phyloP scores from a whole-genome alignment of 2,113 vertebrate genomes.

The Microcebus lehilahytsara region DNA sequence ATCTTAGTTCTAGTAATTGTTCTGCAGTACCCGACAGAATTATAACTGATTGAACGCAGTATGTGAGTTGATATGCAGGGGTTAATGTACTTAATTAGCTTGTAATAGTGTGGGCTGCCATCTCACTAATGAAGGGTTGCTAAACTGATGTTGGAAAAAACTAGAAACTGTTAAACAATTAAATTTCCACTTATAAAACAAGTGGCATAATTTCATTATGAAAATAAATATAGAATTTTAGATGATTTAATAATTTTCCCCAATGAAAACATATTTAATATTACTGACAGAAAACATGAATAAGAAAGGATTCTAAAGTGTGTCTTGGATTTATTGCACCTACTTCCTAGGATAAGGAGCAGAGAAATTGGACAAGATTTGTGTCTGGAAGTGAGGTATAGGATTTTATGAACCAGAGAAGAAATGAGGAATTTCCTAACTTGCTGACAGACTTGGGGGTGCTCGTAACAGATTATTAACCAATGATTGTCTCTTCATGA shows the following conservation, averaged over 20 bases:
- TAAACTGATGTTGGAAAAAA: background rate
- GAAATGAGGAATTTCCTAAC: background rate
- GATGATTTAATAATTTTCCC: background rate
- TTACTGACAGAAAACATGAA: background rate
- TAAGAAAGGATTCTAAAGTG: background rate
- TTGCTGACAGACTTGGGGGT: background rate
- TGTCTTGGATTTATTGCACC: background rate
- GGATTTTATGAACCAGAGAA: background rate
- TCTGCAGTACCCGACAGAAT: background rate
- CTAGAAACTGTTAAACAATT: slow-evolving; percentile 20
- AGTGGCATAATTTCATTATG: slow-evolving; percentile 9
- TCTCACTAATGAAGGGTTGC: background rate
- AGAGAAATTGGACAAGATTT: background rate
- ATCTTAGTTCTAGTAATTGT: background rate
- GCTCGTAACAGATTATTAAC: background rate
- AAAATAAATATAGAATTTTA: slow-evolving; percentile 49
- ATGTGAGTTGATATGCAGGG: background rate
- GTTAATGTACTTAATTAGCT: slow-evolving; percentile 21
- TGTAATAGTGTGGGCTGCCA: background rate
- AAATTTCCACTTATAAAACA: slow-evolving; percentile 39
- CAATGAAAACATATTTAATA: background rate
- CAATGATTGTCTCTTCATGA: background rate
- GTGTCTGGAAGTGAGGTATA: background rate
- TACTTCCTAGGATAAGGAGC: background rate
- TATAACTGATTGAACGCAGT: background rate